Evolutionary conservation across 1,140 invertebrate species (phyloP).

Genomic region (Probaryconus sp.): DNA sequence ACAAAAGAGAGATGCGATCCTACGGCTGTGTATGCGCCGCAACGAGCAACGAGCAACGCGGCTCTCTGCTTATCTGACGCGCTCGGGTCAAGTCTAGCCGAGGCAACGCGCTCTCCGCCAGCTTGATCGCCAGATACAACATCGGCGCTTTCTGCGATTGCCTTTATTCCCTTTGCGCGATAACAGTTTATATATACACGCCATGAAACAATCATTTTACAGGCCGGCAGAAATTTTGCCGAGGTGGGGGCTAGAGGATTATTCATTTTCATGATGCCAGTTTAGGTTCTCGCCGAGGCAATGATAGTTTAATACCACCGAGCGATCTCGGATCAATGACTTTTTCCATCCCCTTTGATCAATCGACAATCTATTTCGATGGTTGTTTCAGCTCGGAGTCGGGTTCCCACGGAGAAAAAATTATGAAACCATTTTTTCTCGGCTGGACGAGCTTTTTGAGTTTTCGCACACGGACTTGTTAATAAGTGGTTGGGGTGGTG

Average conservation of each 20-base stretch:
- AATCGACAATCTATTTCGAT: no score
- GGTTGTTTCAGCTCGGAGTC: no score
- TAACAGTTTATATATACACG: conserved; percentile 47
- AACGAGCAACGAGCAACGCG: not conserved
- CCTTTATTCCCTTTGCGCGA: conserved; percentile 55
- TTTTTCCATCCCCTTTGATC: not conserved
- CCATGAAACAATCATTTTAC: conserved; percentile 44
- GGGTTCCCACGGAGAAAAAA: no score
- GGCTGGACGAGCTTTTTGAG: no score
- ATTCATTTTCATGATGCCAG: conserved; percentile 29
- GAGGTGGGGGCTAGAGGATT: conserved; percentile 7
- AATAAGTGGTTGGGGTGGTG: no score
- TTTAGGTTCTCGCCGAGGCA: not conserved
- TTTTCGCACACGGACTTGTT: no score
- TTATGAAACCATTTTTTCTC: no score
- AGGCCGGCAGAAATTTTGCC: conserved; percentile 1
- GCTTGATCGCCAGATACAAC: conserved; percentile 57
- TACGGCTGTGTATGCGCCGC: conserved; percentile 5
- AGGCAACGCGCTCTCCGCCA: conserved; percentile 39
- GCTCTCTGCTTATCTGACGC: conserved; percentile 49
- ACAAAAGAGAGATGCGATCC: conserved; percentile 57
- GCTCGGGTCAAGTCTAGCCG: conserved; percentile 56
- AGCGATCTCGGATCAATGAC: not conserved
- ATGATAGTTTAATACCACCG: conserved; percentile 14
- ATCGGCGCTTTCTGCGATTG: conserved; percentile 59